These are phyloP conservation scores for Cyprinodon diabolis DNA, from an alignment of 2,797 vertebrate genomes.

Conservation along the genomic window DNA sequence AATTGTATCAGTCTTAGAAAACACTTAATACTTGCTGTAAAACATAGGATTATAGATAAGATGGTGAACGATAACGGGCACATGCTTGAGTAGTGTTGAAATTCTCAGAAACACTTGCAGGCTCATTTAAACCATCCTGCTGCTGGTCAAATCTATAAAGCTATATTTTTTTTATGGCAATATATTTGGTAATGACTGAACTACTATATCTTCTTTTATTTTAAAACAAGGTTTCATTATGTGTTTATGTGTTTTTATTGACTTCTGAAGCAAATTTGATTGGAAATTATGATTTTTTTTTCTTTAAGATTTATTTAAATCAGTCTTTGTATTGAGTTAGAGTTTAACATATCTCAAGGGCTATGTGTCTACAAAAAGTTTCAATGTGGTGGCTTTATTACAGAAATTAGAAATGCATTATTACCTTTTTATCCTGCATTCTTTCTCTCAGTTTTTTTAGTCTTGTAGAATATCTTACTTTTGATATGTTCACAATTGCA, in stretches of 20 bases:
- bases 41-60: constrained; percentile 44
- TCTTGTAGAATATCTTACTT: constrained; percentile 3
- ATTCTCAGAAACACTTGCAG: constrained; percentile 4
- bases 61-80: constrained; percentile 28
- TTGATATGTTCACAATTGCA: constrained; percentile 1
- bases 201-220: background rate
- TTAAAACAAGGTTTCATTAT: background rate
- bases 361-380: background rate
- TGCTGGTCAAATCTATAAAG: constrained; percentile 11
- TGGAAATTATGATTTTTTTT: background rate
- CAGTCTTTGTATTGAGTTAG: background rate
- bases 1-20: constrained; percentile 53
- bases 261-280: background rate
- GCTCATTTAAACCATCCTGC: background rate
- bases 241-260: background rate
- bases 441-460: background rate
- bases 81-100: constrained; percentile 13
- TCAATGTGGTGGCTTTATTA: constrained; percentile 12
- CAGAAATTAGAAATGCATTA: constrained; percentile 1
- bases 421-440: constrained; percentile 1
- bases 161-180: constrained; percentile 8
- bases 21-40: constrained; percentile 40
- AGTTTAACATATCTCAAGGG: background rate
- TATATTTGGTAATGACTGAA: background rate
- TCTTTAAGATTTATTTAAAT: background rate